Conservation (phyloP, 2,797 vertebrate genomes). For the Hafferia zeledoni region DNA sequence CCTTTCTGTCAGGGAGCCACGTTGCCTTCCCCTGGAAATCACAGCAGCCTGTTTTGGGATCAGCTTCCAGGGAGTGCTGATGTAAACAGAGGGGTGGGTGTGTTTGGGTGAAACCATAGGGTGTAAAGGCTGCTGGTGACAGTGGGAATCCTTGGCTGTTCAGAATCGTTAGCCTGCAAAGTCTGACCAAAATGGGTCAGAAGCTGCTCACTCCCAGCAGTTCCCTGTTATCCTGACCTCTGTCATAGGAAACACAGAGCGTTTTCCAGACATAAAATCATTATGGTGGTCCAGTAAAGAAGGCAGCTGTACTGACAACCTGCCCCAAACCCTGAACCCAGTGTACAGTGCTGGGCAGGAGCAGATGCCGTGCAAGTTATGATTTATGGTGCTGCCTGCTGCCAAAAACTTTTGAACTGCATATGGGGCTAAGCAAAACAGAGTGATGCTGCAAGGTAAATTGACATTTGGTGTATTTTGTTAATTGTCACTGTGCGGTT, state of each 20-base stretch:
- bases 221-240: background rate
- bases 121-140: background rate
- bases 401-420: slow-evolving; percentile 46
- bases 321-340: background rate
- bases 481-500: background rate
- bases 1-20: accelerated
- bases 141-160: background rate
- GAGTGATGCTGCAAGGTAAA: background rate
- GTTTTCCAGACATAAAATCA: background rate
- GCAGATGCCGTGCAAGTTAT: background rate
- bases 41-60: background rate
- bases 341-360: background rate
- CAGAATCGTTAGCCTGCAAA: background rate
- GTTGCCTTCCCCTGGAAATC: background rate
- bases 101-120: background rate
- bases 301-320: background rate
- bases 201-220: background rate
- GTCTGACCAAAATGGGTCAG: background rate
- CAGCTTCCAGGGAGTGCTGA: accelerated
- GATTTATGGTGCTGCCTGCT: slow-evolving; percentile 16
- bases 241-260: background rate
- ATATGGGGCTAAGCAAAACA: background rate
- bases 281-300: background rate
- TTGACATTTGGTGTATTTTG: slow-evolving; percentile 1
- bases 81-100: background rate